Base-by-base conservation (phyloP, 2,113 vertebrate genomes). In the Ceyx melanurus region DNA sequence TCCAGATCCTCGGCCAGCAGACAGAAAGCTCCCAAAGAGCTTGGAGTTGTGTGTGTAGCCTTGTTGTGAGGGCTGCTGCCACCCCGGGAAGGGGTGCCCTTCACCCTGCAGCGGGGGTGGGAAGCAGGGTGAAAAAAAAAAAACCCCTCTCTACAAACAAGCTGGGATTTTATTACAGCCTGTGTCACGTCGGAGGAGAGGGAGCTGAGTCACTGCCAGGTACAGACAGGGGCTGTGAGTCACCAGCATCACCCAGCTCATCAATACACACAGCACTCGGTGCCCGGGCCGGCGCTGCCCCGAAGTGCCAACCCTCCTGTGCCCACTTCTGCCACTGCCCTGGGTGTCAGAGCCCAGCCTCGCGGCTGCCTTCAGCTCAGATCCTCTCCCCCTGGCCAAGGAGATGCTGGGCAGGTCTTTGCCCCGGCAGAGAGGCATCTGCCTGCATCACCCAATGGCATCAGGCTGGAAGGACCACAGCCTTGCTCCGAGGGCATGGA, bases 201-300 rank as follows among this genome's bases (percentile, higher is more conserved):
- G 33, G 80, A 77, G 92, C 86, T 95, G 96, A 93, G 91, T 91
- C 96, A 95, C 87, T 60, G 89, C 82, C 83, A 83, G 84, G 82
- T 56, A 88, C 90, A 58, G 93, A 77, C 78, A 62, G 87, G 2
- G 90, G 4, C 78, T 31, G 58, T 86, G 95, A 96, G 78, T 96
- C 94, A 97, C 72, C 73, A 14, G 46, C 79, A 13, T 31, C 13
- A 62, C 83, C 70, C 37, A 1, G 35, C 66, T 33, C 79, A 40
- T 58, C 88, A 28, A 5, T 29, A 54, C n/a, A 13, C 5, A 11
- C 3, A 1, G 15, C 5, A 45, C 37, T 31, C 19, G 6, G 43
- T 3, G 25, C 53, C 37, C n/a, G 6, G 31, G 15, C 61, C 56
- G 45, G 28, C 3, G 6, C 56, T n/a, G 40, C 61, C 37, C 19